Conservation (phyloP, 2,113 vertebrate genomes). For the Phainopepla nitens region DNA sequence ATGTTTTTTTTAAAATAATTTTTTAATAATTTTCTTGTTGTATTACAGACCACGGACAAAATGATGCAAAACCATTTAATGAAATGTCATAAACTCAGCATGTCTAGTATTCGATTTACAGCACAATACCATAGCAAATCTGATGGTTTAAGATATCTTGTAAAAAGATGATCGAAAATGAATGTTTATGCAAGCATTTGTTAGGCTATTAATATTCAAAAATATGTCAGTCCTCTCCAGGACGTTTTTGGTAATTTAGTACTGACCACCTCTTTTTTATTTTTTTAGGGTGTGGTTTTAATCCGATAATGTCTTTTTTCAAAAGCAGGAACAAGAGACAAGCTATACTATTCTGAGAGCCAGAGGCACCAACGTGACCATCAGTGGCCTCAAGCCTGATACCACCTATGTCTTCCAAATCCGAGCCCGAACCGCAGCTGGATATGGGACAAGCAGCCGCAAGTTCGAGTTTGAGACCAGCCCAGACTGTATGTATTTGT, state of each 20-base stretch:
- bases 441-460: conserved; percentile 92
- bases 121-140: not conserved
- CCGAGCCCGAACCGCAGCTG: conserved; percentile 92
- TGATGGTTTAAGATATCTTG: not conserved
- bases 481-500: conserved; percentile 88
- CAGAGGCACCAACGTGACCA: conserved; percentile 90
- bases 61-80: not conserved
- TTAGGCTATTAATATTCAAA: not conserved
- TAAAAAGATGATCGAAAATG: not conserved
- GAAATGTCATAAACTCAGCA: not conserved
- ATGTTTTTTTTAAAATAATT: not conserved
- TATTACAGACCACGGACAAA: not conserved
- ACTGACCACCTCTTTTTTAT: not conserved
- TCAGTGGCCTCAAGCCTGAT: conserved; percentile 92
- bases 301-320: conserved; percentile 59
- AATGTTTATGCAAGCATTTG: not conserved
- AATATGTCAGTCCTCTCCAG: not conserved
- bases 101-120: not conserved
- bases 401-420: conserved; percentile 96
- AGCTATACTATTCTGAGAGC: conserved; percentile 97
- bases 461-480: conserved; percentile 98
- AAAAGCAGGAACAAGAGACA: conserved; percentile 98
- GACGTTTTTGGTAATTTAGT: not conserved
- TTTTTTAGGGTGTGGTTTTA: conserved; percentile 49
- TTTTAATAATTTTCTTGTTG: not conserved